Evolutionary conservation across 1,140 invertebrate species (phyloP), one percentile per base, ranked within the genome.

Genomic region (Coelopa frigida): DNA sequence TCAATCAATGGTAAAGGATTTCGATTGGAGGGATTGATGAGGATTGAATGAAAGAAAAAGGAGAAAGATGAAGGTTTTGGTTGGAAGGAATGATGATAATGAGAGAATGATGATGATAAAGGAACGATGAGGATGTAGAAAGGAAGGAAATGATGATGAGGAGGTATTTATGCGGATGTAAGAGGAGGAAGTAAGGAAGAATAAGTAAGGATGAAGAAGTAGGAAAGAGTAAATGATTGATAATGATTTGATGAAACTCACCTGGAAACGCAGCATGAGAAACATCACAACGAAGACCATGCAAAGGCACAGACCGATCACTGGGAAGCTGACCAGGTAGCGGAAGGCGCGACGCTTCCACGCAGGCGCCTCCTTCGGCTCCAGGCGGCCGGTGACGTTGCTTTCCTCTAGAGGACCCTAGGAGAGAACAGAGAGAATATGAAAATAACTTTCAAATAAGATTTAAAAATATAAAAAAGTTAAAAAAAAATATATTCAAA

Each of bases 271-370:
- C 39, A 96, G 78, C 54, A 90, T 84, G 29, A 85, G 75, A 61
- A 94, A 85, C 79, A 94, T 94, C 31, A 87, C 81, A 29, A 81
- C 72, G 56, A 94, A 89, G n/a, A 93, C 87, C 49, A 89, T 71
- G 32, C 79, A 71, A 10, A 95, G 76, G 61, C 89, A 94, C 11
- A 88, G 61, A 10, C 80, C 72, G 44, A 94, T 90, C 27, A 91
- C 75, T 4, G 94, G 94, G 24, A 90, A 75, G 51, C 84, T 90
- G 27, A 96, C 81, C 50, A 83, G 81, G 68, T 94, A 93, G 29
- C 89, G 79, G 72, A 91, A 93, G 20, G 88, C 73, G 49, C 89
- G 83, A 22, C 92, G 75, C 52, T 87, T 86, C 92, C 91, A 96
- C 24, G 80, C 76, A 4, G 92, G 86, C 71, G 90, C 92, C 50